Percentiles rank a stretch among this genome's conserved stretches.
These are phyloP conservation scores for Callosobruchus maculatus DNA, from an alignment of 2,888 invertebrate genomes.

Conservation along the genomic window DNA sequence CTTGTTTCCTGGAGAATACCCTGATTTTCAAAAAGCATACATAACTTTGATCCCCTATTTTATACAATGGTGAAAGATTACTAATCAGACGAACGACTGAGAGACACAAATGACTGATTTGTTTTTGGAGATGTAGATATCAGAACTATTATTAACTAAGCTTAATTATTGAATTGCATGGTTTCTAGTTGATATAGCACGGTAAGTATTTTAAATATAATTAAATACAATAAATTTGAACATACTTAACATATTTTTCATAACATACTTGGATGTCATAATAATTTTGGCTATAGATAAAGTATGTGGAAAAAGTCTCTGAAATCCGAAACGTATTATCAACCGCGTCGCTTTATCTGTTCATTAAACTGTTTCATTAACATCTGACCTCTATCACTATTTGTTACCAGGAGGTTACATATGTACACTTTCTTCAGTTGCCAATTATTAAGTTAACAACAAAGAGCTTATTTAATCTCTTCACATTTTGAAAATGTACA, in stretches of 20 bases:
- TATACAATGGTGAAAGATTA: no score
- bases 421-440: background rate
- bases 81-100: no score
- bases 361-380: background rate
- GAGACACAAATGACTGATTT: no score
- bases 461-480: background rate
- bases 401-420: background rate
- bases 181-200: no score
- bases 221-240: no score
- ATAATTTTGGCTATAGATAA: background rate
- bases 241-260: background rate
- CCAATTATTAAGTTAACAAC: background rate
- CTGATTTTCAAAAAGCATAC: no score
- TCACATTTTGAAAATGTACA: slow-evolving; percentile 21
- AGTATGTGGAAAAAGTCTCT: background rate
- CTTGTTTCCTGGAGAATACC: no score
- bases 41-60: no score
- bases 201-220: no score
- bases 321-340: background rate
- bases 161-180: no score
- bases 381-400: background rate
- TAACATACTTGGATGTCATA: background rate
- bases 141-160: no score
- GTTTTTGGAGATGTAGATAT: no score
- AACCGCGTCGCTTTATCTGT: background rate